Evolutionary conservation across 2,888 invertebrate genomes (phyloP).

Genomic region (Polydrusus tereticollis): DNA sequence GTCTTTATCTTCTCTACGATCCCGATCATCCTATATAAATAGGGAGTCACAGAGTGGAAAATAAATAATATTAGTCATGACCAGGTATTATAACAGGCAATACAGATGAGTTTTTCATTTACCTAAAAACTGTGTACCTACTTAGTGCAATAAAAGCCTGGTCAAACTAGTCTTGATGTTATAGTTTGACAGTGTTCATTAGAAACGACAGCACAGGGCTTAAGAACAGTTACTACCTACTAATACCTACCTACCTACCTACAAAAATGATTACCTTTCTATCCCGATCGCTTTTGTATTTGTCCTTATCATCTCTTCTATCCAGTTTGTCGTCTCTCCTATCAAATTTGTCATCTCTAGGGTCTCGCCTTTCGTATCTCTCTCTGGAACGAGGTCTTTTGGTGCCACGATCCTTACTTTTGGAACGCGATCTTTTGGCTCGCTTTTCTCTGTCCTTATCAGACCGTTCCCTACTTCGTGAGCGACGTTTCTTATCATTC

Average conservation of each 20-base stretch:
- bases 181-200: too few relatives aligned
- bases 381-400: constrained; percentile 63
- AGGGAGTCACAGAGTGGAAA: too few relatives aligned
- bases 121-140: too few relatives aligned
- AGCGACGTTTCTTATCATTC: constrained; percentile 65
- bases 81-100: too few relatives aligned
- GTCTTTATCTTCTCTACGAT: constrained; percentile 62
- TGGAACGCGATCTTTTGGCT: constrained; percentile 63
- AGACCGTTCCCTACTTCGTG: constrained; percentile 65
- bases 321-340: constrained; percentile 43
- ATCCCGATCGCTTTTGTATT: constrained; percentile 54
- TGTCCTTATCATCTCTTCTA: constrained; percentile 51
- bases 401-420: constrained; percentile 62
- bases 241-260: too few relatives aligned
- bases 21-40: constrained; percentile 52
- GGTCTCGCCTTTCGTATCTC: constrained; percentile 49
- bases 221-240: too few relatives aligned
- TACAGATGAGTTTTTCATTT: too few relatives aligned
- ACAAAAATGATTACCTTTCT: constrained; percentile 56
- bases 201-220: too few relatives aligned
- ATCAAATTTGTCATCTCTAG: constrained; percentile 42
- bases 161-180: too few relatives aligned
- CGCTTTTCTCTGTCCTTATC: constrained; percentile 62
- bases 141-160: too few relatives aligned
- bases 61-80: too few relatives aligned